A percentile compares a stretch with the other conserved stretches of the same genome.
These are phyloP conservation scores for Mycetomoellerius zeteki DNA, from an alignment of 1,140 invertebrate species.

Conservation along the genomic window DNA sequence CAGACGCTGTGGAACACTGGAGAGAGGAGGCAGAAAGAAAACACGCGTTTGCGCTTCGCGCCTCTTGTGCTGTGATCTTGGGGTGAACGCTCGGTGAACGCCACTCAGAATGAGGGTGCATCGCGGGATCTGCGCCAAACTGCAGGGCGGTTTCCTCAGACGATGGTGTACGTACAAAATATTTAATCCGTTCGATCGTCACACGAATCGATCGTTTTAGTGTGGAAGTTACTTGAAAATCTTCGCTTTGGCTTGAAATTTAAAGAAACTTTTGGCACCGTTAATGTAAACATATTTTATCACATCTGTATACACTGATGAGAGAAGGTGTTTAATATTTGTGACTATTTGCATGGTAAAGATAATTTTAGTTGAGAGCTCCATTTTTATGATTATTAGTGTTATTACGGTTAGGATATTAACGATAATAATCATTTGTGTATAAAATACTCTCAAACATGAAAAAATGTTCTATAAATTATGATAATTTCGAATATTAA, in stretches of 20 bases:
- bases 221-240: too few species aligned
- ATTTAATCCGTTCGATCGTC: not conserved
- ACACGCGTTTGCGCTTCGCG: not conserved
- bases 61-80: constrained; percentile 35
- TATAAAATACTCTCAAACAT: too few species aligned
- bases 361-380: too few species aligned
- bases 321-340: too few species aligned
- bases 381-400: too few species aligned
- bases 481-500: too few species aligned
- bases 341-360: too few species aligned
- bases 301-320: not conserved
- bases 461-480: too few species aligned
- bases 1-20: not conserved
- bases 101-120: constrained; percentile 82
- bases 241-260: not conserved
- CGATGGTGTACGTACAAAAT: constrained; percentile 85
- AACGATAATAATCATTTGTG: too few species aligned
- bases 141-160: constrained; percentile 84
- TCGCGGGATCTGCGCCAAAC: constrained; percentile 84
- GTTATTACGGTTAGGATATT: too few species aligned
- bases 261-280: too few species aligned
- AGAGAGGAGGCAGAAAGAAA: not conserved
- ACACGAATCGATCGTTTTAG: not conserved
- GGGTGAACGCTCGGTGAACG: constrained; percentile 42
- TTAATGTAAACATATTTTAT: not conserved